These are phyloP conservation scores for Steinernema carpocapsae DNA, from an alignment of 2,888 invertebrate species.

Conservation along the genomic window DNA sequence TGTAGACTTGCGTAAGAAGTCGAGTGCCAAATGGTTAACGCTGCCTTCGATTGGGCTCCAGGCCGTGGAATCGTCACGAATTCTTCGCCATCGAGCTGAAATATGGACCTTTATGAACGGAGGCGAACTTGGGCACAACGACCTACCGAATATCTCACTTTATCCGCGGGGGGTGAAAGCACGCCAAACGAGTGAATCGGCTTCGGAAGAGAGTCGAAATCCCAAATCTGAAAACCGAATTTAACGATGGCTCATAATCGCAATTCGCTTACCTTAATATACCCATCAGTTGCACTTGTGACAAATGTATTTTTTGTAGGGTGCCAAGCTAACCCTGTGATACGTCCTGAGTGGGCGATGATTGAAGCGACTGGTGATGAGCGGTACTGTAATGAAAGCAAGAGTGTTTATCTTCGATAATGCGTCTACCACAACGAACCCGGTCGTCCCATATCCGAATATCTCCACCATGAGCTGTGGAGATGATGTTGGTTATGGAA, in stretches of 20 bases:
- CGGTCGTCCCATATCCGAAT: slow-evolving; percentile 18
- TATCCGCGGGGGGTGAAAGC: not conserved
- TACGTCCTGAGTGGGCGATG: slow-evolving; percentile 9
- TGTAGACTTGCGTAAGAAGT: slow-evolving; percentile 4
- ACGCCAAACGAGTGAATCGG: slow-evolving; percentile 24
- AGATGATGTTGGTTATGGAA: not conserved
- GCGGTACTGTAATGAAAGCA: not conserved
- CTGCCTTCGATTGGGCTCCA: slow-evolving; percentile 20
- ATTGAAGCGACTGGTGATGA: not conserved
- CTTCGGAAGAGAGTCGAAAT: not conserved
- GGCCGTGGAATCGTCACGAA: slow-evolving; percentile 5
- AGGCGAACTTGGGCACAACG: not conserved
- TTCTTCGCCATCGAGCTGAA: slow-evolving; percentile 27
- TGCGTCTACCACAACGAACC: not conserved
- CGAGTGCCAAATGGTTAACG: slow-evolving; percentile 18
- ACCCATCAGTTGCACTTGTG: slow-evolving; percentile 24
- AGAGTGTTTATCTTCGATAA: not conserved
- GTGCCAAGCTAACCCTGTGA: slow-evolving; percentile 11
- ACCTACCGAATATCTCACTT: slow-evolving; percentile 15
- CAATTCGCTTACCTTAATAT: slow-evolving; percentile 8
- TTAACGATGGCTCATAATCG: not conserved
- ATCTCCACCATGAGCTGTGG: slow-evolving; percentile 16
- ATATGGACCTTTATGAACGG: not conserved
- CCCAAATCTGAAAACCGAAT: not conserved
- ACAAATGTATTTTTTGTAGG: slow-evolving; percentile 28